Evolutionary conservation across 1,140 invertebrate species (phyloP).

Genomic region (Drosophila pandora): DNA sequence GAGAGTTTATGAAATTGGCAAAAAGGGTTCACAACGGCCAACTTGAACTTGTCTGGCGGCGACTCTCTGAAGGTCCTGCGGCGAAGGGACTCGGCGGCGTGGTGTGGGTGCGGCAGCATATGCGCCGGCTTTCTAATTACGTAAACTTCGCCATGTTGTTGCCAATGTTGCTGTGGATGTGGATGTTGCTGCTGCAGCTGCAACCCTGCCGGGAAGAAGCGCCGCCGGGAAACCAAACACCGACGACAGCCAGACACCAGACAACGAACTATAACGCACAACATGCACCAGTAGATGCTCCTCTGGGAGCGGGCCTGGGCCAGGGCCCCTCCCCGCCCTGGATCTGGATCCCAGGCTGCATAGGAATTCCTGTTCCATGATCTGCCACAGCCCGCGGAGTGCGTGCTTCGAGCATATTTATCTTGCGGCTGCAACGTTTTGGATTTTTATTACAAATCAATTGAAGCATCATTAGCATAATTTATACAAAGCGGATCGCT

Average conservation of each 20-base stretch:
- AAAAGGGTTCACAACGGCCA: constrained; percentile 75
- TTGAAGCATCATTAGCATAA: constrained; percentile 84
- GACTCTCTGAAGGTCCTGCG: constrained; percentile 51
- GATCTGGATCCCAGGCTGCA: constrained; percentile 2
- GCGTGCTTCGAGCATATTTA: constrained; percentile 82
- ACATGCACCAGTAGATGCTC: constrained; percentile 47
- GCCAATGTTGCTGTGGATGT: constrained; percentile 15
- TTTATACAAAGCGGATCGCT: constrained; percentile 84
- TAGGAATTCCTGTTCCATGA: constrained; percentile 20
- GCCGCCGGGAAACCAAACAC: constrained; percentile 33
- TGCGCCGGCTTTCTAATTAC: constrained; percentile 78
- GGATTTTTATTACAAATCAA: constrained; percentile 84
- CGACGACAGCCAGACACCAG: constrained; percentile 56
- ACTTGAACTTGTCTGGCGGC: constrained; percentile 74
- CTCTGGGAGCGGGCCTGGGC: neutral
- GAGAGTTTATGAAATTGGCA: constrained; percentile 64
- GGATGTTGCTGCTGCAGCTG: constrained; percentile 15
- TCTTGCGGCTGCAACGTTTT: constrained; percentile 74
- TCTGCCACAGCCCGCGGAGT: constrained; percentile 50
- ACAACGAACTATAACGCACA: constrained; percentile 34
- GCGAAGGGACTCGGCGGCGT: neutral
- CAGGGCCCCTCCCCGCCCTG: neutral
- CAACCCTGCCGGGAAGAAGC: constrained; percentile 30
- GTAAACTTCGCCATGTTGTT: constrained; percentile 63
- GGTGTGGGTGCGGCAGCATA: constrained; percentile 59